Base-by-base conservation (phyloP, 2,797 vertebrate genomes). In the Dicrostonyx torquatus region DNA sequence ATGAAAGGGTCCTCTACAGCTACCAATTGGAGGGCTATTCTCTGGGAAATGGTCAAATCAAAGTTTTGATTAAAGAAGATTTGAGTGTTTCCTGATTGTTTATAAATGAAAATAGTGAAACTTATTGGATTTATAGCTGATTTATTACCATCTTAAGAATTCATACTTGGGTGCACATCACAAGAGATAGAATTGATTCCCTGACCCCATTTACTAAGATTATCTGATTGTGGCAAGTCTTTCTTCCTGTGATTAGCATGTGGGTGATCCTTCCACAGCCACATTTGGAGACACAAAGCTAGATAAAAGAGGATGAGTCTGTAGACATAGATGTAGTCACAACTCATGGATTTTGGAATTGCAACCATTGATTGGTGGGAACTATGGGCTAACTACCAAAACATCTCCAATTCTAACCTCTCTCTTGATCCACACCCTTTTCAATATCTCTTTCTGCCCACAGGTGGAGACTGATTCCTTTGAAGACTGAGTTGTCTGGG, bases 71-170 rank as follows among this genome's bases (percentile, higher is more conserved):
- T 9, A n/a, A 87, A 89, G 37, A 85, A 60, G 62, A 87, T 17
- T 45, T 79, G 70, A 96, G 83, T 92, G 53, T 11, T 24, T 7
- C 0, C 18, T 60, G 84, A 72, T 93, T 89, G 34, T 55, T 96
- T 91, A 79, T 82, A 70, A 86, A 14, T 48, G 62, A 77, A 92
- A 73, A n/a, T 37, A 48, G 76, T 0, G 45, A 77, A 64, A 84
- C 40, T 92, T 73, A 84, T 0, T 34, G 70, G 80, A 93, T 53
- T 83, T 73, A 85, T 31, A 37, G 82, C 95, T 96, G 58, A 90
- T 94, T 93, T 92, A 83, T 50, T 80, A 64, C 11, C 77, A 15
- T 62, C 45, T 68, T 37, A 73, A 37, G 53, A 77, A 82, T 85
- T 77, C 82, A 75, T 8, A 64, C 29, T 14, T 60, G 89, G 90